Evolutionary conservation across 1,140 invertebrate genomes (phyloP).

Genomic region (Zaprionus vittiger): DNA sequence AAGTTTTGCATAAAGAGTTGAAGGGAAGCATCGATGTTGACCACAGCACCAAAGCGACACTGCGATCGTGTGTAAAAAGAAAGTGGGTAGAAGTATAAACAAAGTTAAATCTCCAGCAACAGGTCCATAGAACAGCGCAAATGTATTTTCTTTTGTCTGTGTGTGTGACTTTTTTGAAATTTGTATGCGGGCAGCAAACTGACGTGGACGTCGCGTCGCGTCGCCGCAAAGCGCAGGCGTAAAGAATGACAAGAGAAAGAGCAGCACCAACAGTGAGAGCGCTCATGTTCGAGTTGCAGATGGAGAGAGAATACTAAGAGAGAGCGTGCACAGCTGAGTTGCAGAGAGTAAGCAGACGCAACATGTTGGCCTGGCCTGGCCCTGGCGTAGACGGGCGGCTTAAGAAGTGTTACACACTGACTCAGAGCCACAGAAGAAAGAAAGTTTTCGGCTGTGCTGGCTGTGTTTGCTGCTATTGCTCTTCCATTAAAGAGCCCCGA

Average conservation of each 20-base stretch:
- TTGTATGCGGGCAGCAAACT: conserved; percentile 58
- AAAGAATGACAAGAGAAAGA: conserved; percentile 54
- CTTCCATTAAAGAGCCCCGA: background rate
- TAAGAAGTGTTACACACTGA: conserved; percentile 81
- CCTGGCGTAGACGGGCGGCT: conserved; percentile 41
- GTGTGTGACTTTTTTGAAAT: conserved; percentile 18
- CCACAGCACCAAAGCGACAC: conserved; percentile 48
- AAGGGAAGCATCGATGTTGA: conserved; percentile 28
- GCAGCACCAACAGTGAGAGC: background rate
- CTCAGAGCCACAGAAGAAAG: conserved; percentile 72
- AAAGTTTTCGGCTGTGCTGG: conserved; percentile 79
- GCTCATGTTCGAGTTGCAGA: background rate
- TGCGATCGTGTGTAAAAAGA: conserved; percentile 64
- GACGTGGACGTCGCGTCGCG: conserved; percentile 54
- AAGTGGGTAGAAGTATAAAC: conserved; percentile 79
- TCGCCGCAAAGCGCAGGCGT: conserved; percentile 65
- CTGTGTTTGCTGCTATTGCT: conserved; percentile 48
- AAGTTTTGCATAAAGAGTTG: conserved; percentile 52
- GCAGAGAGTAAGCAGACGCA: conserved; percentile 37
- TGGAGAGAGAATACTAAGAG: background rate
- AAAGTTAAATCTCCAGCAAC: conserved; percentile 58
- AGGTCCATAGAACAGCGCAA: conserved; percentile 50
- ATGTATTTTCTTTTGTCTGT: conserved; percentile 6
- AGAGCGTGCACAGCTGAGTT: conserved; percentile 26
- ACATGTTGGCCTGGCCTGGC: conserved; percentile 58